Conservation (phyloP, 2,797 vertebrate genomes). For the Synanceia verrucosa region DNA sequence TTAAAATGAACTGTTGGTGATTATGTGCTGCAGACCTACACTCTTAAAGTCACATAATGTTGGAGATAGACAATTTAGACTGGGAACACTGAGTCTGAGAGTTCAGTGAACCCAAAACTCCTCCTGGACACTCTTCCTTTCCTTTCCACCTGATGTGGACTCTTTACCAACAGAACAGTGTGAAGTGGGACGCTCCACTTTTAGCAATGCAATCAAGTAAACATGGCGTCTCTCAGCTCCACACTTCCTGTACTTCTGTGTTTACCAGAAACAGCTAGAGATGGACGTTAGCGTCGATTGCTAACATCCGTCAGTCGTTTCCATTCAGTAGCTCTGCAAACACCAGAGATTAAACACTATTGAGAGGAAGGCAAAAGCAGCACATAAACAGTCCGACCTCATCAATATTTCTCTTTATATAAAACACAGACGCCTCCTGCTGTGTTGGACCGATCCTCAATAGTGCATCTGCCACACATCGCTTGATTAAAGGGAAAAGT, state of each 20-base stretch:
- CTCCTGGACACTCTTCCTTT: neutral
- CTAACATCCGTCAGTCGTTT: conserved; percentile 58
- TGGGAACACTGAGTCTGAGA: conserved; percentile 56
- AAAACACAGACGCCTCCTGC: neutral
- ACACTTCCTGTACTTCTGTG: neutral
- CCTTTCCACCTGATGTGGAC: conserved; percentile 14
- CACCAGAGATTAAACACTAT: conserved; percentile 14
- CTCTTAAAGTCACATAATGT: neutral
- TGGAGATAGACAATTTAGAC: neutral
- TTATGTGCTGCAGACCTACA: neutral
- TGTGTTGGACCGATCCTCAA: neutral
- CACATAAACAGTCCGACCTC: neutral
- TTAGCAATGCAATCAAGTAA: conserved; percentile 32
- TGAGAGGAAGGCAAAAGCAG: neutral
- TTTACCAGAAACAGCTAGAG: neutral
- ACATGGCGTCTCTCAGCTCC: conserved; percentile 1
- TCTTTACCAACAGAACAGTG: neutral
- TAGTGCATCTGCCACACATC: neutral
- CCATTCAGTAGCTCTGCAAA: conserved; percentile 28
- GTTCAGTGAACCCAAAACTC: conserved; percentile 51
- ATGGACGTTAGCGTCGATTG: conserved; percentile 27
- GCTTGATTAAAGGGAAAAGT: neutral
- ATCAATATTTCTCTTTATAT: conserved; percentile 32
- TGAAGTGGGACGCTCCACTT: conserved; percentile 31
- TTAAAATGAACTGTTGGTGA: neutral